phyloP scores from a whole-genome alignment of 92 coral and sea anemone genomes.

The Actinostola sp. region DNA sequence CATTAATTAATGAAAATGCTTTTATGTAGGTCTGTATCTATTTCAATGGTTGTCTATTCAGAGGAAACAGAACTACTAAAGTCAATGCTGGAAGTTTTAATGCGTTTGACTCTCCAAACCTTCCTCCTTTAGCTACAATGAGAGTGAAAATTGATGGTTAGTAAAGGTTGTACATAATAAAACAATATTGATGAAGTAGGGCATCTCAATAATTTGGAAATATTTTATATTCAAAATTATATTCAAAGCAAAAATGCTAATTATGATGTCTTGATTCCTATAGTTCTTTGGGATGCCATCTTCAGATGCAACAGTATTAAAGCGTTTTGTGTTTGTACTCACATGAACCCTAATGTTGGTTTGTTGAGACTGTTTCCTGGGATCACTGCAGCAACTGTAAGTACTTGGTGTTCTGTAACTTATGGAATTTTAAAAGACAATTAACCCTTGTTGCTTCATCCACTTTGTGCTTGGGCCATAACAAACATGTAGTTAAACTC shows the following conservation, averaged over 20 bases:
- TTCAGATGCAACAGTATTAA: constrained; percentile 77
- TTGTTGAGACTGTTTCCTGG: constrained; percentile 93
- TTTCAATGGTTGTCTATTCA: constrained; percentile 81
- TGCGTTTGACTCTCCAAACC: constrained; percentile 98
- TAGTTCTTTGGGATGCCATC: constrained; percentile 98
- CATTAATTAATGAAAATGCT: not conserved
- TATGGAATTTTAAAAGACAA: too few relatives aligned
- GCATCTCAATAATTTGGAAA: too few relatives aligned
- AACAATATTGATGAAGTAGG: not conserved
- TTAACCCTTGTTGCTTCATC: too few relatives aligned
- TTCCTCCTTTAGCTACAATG: constrained; percentile 88
- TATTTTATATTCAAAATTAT: not conserved
- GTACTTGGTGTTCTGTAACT: constrained; percentile 43
- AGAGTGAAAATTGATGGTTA: constrained; percentile 97
- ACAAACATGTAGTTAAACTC: too few relatives aligned
- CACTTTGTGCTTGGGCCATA: too few relatives aligned
- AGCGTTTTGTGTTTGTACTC: constrained; percentile 74
- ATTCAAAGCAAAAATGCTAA: not conserved
- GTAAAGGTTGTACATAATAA: not conserved
- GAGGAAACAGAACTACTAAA: constrained; percentile 95
- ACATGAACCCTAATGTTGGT: constrained; percentile 93
- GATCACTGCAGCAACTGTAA: constrained; percentile 89
- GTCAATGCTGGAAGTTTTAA: constrained; percentile 94
- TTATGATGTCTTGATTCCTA: too few relatives aligned
- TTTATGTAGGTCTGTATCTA: constrained; percentile 75